Evolutionary conservation across 2,888 invertebrate genomes (phyloP).

Genomic region (Rhagium mordax): DNA sequence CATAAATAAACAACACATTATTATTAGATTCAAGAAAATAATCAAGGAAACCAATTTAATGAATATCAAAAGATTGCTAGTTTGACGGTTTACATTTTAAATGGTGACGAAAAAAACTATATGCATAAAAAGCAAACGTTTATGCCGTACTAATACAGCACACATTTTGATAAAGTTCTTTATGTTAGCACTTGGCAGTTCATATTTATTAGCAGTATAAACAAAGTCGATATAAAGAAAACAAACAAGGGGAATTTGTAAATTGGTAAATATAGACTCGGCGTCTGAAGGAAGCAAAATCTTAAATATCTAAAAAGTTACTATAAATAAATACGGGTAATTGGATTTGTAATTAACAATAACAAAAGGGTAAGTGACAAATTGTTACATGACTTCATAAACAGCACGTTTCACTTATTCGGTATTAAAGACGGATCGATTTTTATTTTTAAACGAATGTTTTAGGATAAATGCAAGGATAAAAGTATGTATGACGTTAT

Average conservation of each 20-base stretch:
- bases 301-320: not conserved
- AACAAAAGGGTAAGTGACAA: not conserved
- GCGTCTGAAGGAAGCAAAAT: not conserved
- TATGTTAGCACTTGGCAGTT: constrained; percentile 4
- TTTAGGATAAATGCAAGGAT: too few relatives aligned
- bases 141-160: not conserved
- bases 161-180: not conserved
- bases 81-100: not conserved
- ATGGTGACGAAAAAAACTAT: not conserved
- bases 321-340: not conserved
- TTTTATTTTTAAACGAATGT: too few relatives aligned
- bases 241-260: constrained; percentile 1
- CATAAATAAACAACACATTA: not conserved
- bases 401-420: not conserved
- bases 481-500: too few relatives aligned
- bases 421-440: too few relatives aligned
- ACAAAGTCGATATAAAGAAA: constrained; percentile 11
- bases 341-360: not conserved
- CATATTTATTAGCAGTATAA: constrained; percentile 11
- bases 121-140: not conserved
- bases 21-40: not conserved
- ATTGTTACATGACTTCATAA: not conserved
- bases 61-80: not conserved
- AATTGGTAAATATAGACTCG: constrained; percentile 1
- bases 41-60: not conserved